These are phyloP conservation scores for Dusona sp. DNA, from an alignment of 2,888 invertebrate genomes.

Conservation along the genomic window DNA sequence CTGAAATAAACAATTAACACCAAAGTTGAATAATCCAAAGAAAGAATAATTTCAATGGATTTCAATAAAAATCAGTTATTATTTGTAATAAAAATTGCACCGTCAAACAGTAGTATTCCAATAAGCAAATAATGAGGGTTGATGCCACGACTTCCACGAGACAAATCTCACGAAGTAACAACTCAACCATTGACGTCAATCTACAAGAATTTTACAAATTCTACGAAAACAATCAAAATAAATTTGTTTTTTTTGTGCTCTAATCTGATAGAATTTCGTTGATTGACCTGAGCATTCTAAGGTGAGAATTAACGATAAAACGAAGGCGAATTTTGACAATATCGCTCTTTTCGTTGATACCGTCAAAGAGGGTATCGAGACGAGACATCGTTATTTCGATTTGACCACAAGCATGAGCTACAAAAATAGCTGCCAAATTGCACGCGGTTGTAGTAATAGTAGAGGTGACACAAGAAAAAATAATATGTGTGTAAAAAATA, in stretches of 20 bases:
- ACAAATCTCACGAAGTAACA: slow-evolving; percentile 76
- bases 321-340: slow-evolving; percentile 58
- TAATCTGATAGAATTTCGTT: slow-evolving; percentile 68
- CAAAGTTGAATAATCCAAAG: background rate
- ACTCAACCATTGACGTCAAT: slow-evolving; percentile 74
- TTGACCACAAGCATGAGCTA: slow-evolving; percentile 73
- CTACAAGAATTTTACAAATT: background rate
- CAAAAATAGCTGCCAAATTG: slow-evolving; percentile 71
- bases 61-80: background rate
- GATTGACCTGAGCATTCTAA: slow-evolving; percentile 68
- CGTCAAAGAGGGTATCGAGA: slow-evolving; percentile 54
- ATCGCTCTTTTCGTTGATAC: slow-evolving; percentile 22
- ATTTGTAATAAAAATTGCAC: slow-evolving; percentile 65
- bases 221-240: background rate
- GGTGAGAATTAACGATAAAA: slow-evolving; percentile 68
- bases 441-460: slow-evolving; percentile 68
- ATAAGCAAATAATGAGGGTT: slow-evolving; percentile 78
- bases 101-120: slow-evolving; percentile 78
- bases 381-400: slow-evolving; percentile 66
- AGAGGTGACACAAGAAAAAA: slow-evolving; percentile 62
- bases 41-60: background rate
- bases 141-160: slow-evolving; percentile 78
- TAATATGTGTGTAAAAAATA: slow-evolving; percentile 64
- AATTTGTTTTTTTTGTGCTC: slow-evolving; percentile 47
- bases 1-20: slow-evolving; percentile 47